Conservation (phyloP, 2,113 vertebrate species). For the Arizona elegans region DNA sequence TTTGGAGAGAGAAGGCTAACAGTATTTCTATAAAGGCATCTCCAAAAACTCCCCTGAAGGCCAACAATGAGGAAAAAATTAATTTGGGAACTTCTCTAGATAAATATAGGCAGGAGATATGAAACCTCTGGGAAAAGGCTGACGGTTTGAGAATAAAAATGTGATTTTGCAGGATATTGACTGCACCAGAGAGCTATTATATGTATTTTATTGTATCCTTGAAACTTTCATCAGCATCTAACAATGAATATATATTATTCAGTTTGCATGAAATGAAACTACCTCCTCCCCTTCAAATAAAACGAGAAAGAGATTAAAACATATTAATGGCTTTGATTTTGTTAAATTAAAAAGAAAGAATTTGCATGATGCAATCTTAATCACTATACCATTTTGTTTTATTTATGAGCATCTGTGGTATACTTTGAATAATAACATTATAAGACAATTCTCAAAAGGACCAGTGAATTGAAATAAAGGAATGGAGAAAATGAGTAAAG, state of each 20-base stretch:
- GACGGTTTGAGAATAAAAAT: background rate
- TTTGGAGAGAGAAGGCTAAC: background rate
- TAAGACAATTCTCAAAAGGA: background rate
- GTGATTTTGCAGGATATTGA: background rate
- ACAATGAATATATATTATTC: background rate
- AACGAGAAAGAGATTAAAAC: background rate
- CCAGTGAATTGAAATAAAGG: background rate
- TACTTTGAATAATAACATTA: background rate
- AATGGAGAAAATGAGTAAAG: background rate
- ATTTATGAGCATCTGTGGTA: slow-evolving; percentile 2
- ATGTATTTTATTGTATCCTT: background rate
- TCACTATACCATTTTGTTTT: background rate
- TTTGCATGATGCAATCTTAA: background rate
- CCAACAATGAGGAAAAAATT: background rate
- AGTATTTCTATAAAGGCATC: background rate
- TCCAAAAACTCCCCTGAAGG: background rate
- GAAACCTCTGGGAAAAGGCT: background rate
- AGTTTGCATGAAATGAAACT: background rate
- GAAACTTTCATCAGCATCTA: background rate
- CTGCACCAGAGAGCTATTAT: background rate
- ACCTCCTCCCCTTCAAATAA: background rate
- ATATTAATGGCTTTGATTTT: slow-evolving; percentile 5
- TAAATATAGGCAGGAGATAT: background rate
- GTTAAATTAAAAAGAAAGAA: background rate
- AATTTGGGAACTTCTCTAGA: background rate